phyloP scores from a whole-genome alignment of 2,888 invertebrate genomes.

The Nomada flava region DNA sequence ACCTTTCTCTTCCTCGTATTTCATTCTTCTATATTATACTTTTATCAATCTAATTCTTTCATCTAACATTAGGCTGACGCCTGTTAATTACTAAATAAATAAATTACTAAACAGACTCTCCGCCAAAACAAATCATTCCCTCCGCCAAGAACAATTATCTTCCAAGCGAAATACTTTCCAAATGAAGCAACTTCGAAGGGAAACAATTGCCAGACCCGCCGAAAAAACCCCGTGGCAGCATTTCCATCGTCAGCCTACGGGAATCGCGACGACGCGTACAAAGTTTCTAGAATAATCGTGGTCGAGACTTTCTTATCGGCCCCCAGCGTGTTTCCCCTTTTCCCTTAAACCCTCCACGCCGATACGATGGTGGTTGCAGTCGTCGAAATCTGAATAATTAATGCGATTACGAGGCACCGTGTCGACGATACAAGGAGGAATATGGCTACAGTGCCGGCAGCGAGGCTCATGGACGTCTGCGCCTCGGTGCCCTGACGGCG shows the following conservation, averaged over 20 bases:
- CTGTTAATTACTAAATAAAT: not conserved
- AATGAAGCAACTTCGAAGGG: not conserved
- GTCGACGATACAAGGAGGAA: conserved; percentile 60
- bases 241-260: too few species aligned
- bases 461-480: conserved; percentile 58
- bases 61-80: too few species aligned
- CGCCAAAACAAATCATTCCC: not conserved
- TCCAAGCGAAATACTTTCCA: not conserved
- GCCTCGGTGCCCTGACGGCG: conserved; percentile 65
- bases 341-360: too few species aligned
- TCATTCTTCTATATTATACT: too few species aligned
- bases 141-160: too few species aligned
- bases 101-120: not conserved
- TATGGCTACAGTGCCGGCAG: conserved; percentile 65
- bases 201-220: not conserved
- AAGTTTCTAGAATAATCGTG: conserved; percentile 5
- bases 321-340: not conserved
- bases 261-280: not conserved
- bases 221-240: not conserved
- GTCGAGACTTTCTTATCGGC: conserved; percentile 15
- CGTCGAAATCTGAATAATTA: conserved; percentile 71
- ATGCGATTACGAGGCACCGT: conserved; percentile 61
- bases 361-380: not conserved
- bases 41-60: too few species aligned
- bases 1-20: too few species aligned